These are phyloP conservation scores for Drosophila bocqueti DNA, from an alignment of 1,140 invertebrate genomes.

Conservation along the genomic window DNA sequence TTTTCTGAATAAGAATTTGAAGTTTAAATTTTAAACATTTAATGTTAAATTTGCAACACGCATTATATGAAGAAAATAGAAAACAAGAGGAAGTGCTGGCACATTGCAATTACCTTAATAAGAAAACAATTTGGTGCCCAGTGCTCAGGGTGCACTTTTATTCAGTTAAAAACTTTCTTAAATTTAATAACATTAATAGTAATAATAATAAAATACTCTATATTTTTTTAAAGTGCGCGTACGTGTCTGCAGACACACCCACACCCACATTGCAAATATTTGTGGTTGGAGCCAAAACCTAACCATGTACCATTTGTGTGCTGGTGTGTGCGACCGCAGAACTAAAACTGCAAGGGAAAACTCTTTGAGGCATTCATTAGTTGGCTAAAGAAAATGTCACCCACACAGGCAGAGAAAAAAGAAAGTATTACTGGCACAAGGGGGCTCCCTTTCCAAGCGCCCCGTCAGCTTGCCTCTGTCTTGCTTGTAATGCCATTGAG, in stretches of 20 bases:
- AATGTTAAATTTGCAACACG: too few relatives aligned
- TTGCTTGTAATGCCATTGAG: slow-evolving; percentile 38
- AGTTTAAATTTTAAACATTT: too few relatives aligned
- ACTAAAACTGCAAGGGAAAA: slow-evolving; percentile 54
- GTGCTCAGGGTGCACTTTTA: background rate
- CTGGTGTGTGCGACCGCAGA: slow-evolving; percentile 37
- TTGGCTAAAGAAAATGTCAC: slow-evolving; percentile 59
- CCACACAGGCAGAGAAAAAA: slow-evolving; percentile 32
- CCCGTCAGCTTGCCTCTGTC: slow-evolving; percentile 5
- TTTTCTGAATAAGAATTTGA: background rate
- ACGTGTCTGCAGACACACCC: slow-evolving; percentile 15
- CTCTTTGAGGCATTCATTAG: slow-evolving; percentile 64
- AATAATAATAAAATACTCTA: background rate
- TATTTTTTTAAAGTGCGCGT: background rate
- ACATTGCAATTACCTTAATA: background rate
- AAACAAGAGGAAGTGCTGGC: background rate
- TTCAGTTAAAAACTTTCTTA: background rate
- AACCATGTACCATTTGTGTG: slow-evolving; percentile 30
- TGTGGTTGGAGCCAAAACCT: slow-evolving; percentile 42
- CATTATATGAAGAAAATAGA: too few relatives aligned
- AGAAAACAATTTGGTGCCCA: background rate
- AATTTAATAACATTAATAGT: background rate
- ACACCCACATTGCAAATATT: slow-evolving; percentile 47
- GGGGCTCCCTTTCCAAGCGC: background rate
- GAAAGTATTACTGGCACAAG: slow-evolving; percentile 32